Evolutionary conservation across 2,888 invertebrate genomes (phyloP).

Genomic region (Eupithecia dodoneata): DNA sequence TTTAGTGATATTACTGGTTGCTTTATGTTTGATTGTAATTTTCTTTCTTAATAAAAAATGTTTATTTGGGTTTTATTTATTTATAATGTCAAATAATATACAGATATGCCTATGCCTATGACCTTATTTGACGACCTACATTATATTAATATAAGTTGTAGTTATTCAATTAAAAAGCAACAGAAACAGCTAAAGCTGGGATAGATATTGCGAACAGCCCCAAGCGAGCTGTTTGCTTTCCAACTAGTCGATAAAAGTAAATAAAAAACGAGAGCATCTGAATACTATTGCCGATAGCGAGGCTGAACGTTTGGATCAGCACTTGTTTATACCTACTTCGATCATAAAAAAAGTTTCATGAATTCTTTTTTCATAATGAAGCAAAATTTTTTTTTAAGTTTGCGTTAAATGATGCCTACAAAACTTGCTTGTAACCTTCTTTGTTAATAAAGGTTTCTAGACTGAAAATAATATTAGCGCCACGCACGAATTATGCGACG

Average conservation of each 20-base stretch:
- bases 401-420: too few species aligned
- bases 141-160: not conserved
- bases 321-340: not conserved
- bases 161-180: slow-evolving; percentile 14
- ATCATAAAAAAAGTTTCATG: not conserved
- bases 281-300: slow-evolving; percentile 36
- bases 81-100: too few species aligned
- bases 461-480: not conserved
- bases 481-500: not conserved
- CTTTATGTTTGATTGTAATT: too few species aligned
- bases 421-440: too few species aligned
- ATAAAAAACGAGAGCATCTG: slow-evolving; percentile 54
- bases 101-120: too few species aligned
- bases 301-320: slow-evolving; percentile 17
- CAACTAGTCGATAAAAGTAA: slow-evolving; percentile 62
- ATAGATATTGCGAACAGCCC: slow-evolving; percentile 44
- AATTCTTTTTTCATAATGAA: not conserved
- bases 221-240: slow-evolving; percentile 55
- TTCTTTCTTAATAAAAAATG: too few species aligned
- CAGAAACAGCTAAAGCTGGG: slow-evolving; percentile 27
- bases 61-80: too few species aligned
- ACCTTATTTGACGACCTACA: too few species aligned
- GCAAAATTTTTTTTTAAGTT: not conserved
- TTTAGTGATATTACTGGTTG: not conserved
- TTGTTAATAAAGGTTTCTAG: too few species aligned